These are phyloP conservation scores for Dolichoris vasculosae DNA, from an alignment of 1,140 invertebrate species.

Conservation along the genomic window DNA sequence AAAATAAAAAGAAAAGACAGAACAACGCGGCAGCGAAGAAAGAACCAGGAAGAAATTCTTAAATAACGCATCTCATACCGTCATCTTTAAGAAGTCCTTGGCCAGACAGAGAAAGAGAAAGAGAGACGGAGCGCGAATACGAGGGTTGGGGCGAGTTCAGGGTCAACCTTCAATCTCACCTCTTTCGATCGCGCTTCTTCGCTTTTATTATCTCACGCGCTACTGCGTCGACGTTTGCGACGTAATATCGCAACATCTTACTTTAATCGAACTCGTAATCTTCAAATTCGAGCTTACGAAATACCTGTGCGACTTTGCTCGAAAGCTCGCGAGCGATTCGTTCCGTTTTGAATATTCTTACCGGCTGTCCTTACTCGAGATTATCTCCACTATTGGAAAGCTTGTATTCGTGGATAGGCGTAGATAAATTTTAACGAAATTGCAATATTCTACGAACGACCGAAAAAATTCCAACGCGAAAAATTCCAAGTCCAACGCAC, in stretches of 20 bases:
- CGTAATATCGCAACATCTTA: not conserved
- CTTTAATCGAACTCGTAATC: not conserved
- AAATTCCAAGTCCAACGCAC: no score
- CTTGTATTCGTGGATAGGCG: no score
- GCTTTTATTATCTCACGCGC: constrained; percentile 23
- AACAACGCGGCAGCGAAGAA: not conserved
- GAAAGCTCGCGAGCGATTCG: not conserved
- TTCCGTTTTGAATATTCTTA: not conserved
- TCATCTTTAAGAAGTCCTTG: constrained; percentile 68
- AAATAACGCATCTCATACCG: constrained; percentile 51
- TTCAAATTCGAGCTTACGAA: not conserved
- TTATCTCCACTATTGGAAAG: no score
- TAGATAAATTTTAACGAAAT: no score
- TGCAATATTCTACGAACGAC: no score
- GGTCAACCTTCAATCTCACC: constrained; percentile 62
- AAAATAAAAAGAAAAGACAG: not conserved
- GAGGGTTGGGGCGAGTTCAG: constrained; percentile 61
- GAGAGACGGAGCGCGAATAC: not conserved
- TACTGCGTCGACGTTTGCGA: not conserved
- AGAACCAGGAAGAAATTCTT: constrained; percentile 40
- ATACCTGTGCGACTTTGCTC: no score
- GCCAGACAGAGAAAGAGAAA: constrained; percentile 37
- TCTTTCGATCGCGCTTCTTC: constrained; percentile 54
- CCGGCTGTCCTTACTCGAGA: no score
- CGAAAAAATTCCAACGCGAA: no score